phyloP scores from a whole-genome alignment of 2,888 invertebrate species.

The Macaria notata region DNA sequence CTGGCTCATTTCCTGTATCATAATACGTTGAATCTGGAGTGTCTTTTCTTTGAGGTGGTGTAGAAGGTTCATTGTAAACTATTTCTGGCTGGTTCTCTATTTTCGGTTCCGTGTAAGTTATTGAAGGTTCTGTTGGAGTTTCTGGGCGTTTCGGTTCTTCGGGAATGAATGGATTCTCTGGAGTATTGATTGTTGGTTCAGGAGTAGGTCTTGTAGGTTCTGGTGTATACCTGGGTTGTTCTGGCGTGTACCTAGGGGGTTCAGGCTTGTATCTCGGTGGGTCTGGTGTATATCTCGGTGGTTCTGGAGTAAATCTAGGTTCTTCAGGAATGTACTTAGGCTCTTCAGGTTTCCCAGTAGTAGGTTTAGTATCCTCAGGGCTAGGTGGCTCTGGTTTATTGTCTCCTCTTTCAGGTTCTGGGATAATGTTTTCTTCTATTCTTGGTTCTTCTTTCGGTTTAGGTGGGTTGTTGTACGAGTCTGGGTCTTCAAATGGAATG shows the following conservation, averaged over 20 bases:
- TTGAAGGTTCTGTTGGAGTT: slow-evolving; percentile 21
- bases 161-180: neutral
- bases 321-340: slow-evolving; percentile 23
- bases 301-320: slow-evolving; percentile 20
- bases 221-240: slow-evolving; percentile 1
- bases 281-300: slow-evolving; percentile 23
- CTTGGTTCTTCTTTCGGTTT: slow-evolving; percentile 9
- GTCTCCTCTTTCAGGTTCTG: slow-evolving; percentile 12
- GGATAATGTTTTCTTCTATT: slow-evolving; percentile 15
- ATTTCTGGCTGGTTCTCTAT: slow-evolving; percentile 31
- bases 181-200: neutral
- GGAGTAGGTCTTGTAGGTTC: neutral
- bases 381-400: slow-evolving; percentile 4
- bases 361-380: slow-evolving; percentile 1
- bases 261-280: slow-evolving; percentile 21
- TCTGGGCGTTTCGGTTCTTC: slow-evolving; percentile 14
- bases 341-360: slow-evolving; percentile 8
- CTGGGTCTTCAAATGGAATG: slow-evolving; percentile 10
- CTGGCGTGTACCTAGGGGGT: neutral
- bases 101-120: slow-evolving; percentile 28
- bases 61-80: slow-evolving; percentile 25
- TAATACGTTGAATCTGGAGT: slow-evolving; percentile 29
- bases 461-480: slow-evolving; percentile 4
- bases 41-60: slow-evolving; percentile 24
- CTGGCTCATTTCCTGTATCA: slow-evolving; percentile 31